Percentiles rank a stretch among this genome's conserved stretches.
Evolutionary conservation across 2,797 vertebrate species (phyloP).

Genomic region (Alcedo atthis): DNA sequence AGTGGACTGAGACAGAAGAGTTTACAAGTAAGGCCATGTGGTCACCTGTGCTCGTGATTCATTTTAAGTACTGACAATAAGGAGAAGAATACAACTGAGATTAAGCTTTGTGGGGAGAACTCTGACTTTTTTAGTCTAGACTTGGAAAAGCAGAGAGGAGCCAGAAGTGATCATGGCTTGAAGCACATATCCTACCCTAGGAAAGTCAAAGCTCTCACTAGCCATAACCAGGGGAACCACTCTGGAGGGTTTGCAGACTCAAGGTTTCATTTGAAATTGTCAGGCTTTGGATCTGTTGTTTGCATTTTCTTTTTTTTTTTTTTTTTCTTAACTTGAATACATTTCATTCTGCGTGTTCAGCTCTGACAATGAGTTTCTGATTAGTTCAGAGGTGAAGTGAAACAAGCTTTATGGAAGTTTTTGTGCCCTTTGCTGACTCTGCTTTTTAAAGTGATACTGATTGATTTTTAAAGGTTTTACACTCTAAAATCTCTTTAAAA

Average conservation of each 20-base stretch:
- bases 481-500: not conserved
- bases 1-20: slow-evolving; percentile 10
- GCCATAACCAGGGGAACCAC: not conserved
- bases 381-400: slow-evolving; percentile 25
- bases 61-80: not conserved
- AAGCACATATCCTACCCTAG: not conserved
- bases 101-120: not conserved
- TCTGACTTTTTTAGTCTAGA: not conserved
- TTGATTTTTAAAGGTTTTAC: slow-evolving; percentile 12
- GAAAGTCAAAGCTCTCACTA: not conserved
- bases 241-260: not conserved
- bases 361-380: slow-evolving; percentile 9
- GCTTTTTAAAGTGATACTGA: slow-evolving; percentile 25
- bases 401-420: not conserved
- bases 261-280: not conserved
- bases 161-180: not conserved
- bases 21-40: not conserved
- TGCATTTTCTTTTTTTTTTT: not conserved
- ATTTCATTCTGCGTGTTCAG: not conserved
- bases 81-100: not conserved
- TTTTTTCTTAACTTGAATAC: not conserved
- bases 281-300: not conserved
- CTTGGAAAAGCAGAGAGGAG: not conserved
- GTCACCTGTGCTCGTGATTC: not conserved
- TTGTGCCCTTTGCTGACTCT: slow-evolving; percentile 22